Conservation (phyloP, 2,113 vertebrate genomes). For the Diphyllodes magnificus region DNA sequence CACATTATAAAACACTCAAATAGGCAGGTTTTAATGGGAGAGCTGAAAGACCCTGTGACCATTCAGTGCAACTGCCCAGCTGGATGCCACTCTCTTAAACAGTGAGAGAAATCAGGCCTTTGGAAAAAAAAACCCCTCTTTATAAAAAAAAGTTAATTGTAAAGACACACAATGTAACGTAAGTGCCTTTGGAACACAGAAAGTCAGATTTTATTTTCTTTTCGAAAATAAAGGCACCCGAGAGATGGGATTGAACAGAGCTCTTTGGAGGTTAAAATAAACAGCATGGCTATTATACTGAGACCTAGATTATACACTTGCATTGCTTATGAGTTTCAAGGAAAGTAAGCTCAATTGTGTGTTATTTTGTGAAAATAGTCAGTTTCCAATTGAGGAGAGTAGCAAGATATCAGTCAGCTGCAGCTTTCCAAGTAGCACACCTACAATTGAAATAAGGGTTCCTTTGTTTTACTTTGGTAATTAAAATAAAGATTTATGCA, state of each 20-base stretch:
- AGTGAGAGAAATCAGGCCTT: not conserved
- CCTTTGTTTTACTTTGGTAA: conserved; percentile 26
- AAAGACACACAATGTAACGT: not conserved
- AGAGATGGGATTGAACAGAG: conserved; percentile 41
- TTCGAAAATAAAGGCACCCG: not conserved
- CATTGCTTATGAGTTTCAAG: conserved; percentile 50
- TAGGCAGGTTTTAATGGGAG: conserved; percentile 8
- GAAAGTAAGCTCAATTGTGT: conserved; percentile 51
- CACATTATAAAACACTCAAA: conserved; percentile 8
- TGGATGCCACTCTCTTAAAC: not conserved
- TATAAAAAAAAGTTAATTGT: not conserved
- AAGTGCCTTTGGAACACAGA: conserved; percentile 6
- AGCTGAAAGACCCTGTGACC: not conserved
- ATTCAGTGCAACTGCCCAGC: not conserved
- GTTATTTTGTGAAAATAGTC: conserved; percentile 52
- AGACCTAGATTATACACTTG: conserved; percentile 50
- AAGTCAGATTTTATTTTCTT: conserved; percentile 20
- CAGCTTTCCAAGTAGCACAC: not conserved
- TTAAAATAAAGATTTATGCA: conserved; percentile 35
- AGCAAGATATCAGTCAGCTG: conserved; percentile 37
- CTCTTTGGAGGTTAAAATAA: conserved; percentile 56
- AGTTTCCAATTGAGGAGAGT: not conserved
- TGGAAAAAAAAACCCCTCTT: not conserved
- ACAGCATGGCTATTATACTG: conserved; percentile 38
- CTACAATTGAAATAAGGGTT: not conserved